Evolutionary conservation across 2,113 vertebrate species (phyloP), one percentile per base, ranked within the genome.

Genomic region (Plestiodon gilberti): DNA sequence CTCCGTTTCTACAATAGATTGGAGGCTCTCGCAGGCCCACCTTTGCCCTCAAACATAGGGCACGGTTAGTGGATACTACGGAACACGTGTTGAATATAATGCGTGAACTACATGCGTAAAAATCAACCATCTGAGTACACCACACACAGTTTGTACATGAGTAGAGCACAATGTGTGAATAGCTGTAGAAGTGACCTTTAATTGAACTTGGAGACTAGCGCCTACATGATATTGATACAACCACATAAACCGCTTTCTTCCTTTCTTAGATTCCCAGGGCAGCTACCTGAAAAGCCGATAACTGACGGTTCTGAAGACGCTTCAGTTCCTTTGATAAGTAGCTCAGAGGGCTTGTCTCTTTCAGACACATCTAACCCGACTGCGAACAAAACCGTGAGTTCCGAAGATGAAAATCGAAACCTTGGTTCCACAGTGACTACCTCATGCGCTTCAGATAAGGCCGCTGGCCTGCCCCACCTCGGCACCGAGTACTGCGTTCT

Each of bases 401-500:
- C 89, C 80, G 92, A 88, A 13, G 95, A 48, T 48, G 43, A 96
- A 90, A 93, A 90, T 6, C 93, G 95, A 82, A 96, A 95, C 78
- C 91, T 93, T 93, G 93, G 90, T 86, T 86, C 93, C 55, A 77
- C 90, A 15, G 93, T 83, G 74, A 93, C 92, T 93, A 93, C 94
- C 94, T 94, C 95, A 77, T 95, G 91, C 73, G 87, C 69, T 90
- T 86, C 92, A 76, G 97, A 96, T 86, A 97, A 97, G 91, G 90
- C 78, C 87, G 91, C 91, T 40, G 79, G 71, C 71, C 90, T 93
- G 15, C 61, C 93, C 64, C 92, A 95, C 70, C 90, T 96, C 9
- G 96, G 96, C 18, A 96, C 97, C 93, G 99, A 99, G 90, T 98
- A 98, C 87, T 99, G 99, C 2, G 95, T 99, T 91, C 95, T 99